A percentile compares a stretch with the other conserved stretches of the same genome.
Evolutionary conservation across 2,113 vertebrate species (phyloP).

Genomic region (Leiothrix lutea): DNA sequence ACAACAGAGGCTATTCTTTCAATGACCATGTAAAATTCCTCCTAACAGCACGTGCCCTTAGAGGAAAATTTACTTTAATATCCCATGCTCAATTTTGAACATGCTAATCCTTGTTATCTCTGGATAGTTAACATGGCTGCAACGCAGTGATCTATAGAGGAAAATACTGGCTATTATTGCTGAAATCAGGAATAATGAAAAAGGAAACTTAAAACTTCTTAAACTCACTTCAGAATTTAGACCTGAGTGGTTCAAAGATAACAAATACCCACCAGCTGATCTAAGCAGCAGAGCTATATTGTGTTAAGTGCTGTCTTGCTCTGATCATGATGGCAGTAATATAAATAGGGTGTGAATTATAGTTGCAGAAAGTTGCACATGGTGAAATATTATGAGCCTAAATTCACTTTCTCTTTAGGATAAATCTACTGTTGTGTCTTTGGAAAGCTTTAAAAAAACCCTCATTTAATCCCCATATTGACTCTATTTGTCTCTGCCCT

Average conservation of each 20-base stretch:
- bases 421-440: not conserved
- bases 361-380: not conserved
- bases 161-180: not conserved
- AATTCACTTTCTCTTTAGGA: not conserved
- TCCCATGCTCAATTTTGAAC: not conserved
- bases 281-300: not conserved
- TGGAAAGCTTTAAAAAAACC: not conserved
- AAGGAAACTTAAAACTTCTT: not conserved
- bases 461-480: not conserved
- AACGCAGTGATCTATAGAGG: not conserved
- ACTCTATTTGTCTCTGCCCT: not conserved
- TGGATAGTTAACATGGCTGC: not conserved
- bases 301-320: not conserved
- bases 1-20: not conserved
- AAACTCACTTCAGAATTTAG: constrained; percentile 23
- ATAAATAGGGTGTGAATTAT: not conserved
- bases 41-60: not conserved
- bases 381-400: not conserved
- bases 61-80: not conserved
- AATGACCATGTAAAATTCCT: not conserved
- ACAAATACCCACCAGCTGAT: not conserved
- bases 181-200: not conserved
- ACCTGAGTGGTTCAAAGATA: not conserved
- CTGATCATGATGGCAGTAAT: not conserved
- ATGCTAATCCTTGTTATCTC: not conserved